These are phyloP conservation scores for Drosophila tristis DNA, from an alignment of 1,140 invertebrate genomes.

Conservation along the genomic window DNA sequence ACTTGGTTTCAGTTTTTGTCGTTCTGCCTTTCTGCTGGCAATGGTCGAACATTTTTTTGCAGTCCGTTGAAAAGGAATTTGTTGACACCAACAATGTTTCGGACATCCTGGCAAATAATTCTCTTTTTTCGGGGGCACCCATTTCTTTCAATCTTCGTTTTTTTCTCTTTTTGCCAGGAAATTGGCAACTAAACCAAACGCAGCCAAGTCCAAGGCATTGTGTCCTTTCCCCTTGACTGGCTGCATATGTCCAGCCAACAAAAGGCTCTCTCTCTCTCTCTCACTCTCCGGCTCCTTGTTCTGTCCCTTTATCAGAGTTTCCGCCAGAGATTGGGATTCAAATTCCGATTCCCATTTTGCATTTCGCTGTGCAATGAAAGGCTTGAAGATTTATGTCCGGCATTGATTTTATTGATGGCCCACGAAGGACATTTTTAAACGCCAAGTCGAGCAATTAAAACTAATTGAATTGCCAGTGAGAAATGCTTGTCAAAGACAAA, in stretches of 20 bases:
- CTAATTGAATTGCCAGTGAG: conserved; percentile 69
- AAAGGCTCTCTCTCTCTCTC: conserved; percentile 50
- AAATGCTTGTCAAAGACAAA: conserved; percentile 35
- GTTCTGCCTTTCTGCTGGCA: conserved; percentile 42
- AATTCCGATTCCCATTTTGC: conserved; percentile 43
- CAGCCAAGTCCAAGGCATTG: conserved; percentile 63
- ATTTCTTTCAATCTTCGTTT: conserved; percentile 1
- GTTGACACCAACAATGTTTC: conserved; percentile 83
- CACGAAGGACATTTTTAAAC: conserved; percentile 54
- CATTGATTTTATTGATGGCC: conserved; percentile 79
- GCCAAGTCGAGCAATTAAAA: conserved; percentile 75
- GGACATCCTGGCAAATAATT: conserved; percentile 83
- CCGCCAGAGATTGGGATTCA: conserved; percentile 34
- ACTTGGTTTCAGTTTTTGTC: conserved; percentile 20
- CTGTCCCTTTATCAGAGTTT: conserved; percentile 58
- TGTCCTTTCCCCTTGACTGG: conserved; percentile 74
- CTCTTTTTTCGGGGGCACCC: conserved; percentile 33
- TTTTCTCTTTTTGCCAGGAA: conserved; percentile 38
- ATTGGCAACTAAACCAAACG: conserved; percentile 71
- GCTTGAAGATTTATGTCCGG: conserved; percentile 74
- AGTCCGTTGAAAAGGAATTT: conserved; percentile 69
- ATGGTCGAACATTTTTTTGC: conserved; percentile 50
- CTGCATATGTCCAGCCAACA: conserved; percentile 79
- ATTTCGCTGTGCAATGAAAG: conserved; percentile 68
- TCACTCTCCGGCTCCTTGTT: conserved; percentile 33